These are phyloP conservation scores for Coleophora deauratella DNA, from an alignment of 2,888 invertebrate species.

Conservation along the genomic window DNA sequence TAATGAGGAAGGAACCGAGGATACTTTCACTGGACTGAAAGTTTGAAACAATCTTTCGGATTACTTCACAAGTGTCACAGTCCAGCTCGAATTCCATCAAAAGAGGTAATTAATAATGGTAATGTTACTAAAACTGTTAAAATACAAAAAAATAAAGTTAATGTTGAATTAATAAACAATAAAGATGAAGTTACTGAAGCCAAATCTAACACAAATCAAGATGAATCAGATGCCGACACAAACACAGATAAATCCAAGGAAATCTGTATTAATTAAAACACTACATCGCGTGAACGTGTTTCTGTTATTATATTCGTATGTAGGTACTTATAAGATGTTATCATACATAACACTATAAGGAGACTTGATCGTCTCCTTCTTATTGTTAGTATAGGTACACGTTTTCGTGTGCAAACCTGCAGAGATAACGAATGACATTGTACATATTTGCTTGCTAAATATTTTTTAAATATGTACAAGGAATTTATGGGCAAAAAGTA, in stretches of 20 bases:
- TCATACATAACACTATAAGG: constrained; percentile 3
- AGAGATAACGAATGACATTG: no score
- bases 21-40: constrained; percentile 74
- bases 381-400: no score
- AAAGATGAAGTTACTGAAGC: no score
- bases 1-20: constrained; percentile 56
- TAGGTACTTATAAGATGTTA: no score
- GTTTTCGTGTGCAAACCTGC: no score
- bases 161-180: no score
- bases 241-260: constrained; percentile 1
- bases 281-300: constrained; percentile 9
- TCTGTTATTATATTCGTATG: neutral
- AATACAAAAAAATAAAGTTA: neutral
- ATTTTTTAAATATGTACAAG: no score
- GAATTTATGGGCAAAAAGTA: no score
- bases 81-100: no score
- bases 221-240: neutral
- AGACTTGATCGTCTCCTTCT: constrained; percentile 1
- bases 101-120: no score
- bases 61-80: constrained; percentile 36
- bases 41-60: constrained; percentile 65
- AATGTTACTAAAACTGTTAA: neutral
- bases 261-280: constrained; percentile 1
- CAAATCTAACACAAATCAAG: neutral
- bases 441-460: no score